Base-by-base conservation (phyloP, 2,888 invertebrate species). In the Heliconius ethilla region DNA sequence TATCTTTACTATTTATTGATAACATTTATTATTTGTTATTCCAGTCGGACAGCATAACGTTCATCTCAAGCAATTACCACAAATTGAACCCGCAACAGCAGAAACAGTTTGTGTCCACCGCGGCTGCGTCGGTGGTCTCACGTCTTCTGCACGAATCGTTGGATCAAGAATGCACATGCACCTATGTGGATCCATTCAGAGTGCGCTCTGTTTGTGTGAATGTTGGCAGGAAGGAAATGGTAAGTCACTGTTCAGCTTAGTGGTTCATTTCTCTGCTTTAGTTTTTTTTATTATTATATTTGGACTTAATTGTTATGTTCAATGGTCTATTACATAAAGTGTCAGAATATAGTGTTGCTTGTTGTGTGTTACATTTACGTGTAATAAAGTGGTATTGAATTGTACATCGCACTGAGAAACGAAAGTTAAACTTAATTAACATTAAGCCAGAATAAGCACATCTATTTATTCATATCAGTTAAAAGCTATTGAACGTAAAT, bases 21-120 rank as follows among this genome's bases (percentile, higher is more conserved):
- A 51, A 51, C 6, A 51, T 51, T 27, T 63, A 15, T 29, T 29
- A 33, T 70, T 70, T 27, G 15, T 27, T 72, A 27, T 45, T 75
- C 51, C 90, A 96, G 96, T 92, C 95, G 62, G 95, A 95, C 75
- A 97, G 97, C 29, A 94, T 96, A 22, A 95, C 96, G 15, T 96
- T 97, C 91, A 96, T 96, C 11, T 90, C 95, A 4, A 92, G 93
- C 80, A 96, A 95, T 89, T 96, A 95, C 94, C 81, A 91, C 75
- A 90, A 90, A 1, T 89, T 95, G 77, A 95, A 95, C 84, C 90
- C 95, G 0, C 95, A 91, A 18, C 95, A 95, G 82, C 95, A 95
- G 90, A 96, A 96, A 87, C 95, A 95, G 88, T 96, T 94, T 90
- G 82, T 96, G 40, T 95, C 95, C 84, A 92, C 96, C 0, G 94